phyloP scores from a whole-genome alignment of 1,140 invertebrate species.

The Dysdera silvatica region DNA sequence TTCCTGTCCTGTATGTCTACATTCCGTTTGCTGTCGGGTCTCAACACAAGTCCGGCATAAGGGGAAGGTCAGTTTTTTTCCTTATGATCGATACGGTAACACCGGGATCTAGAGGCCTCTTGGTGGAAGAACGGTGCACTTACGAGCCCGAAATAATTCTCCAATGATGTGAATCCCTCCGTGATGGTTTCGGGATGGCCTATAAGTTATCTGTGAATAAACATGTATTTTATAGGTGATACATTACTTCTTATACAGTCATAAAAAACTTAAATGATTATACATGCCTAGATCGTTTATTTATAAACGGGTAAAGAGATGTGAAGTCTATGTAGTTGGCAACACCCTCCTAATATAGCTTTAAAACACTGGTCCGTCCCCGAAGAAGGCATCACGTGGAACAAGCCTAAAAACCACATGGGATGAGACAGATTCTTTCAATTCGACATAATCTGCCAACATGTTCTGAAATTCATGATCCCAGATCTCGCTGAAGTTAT shows the following conservation, averaged over 20 bases:
- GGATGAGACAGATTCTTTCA: neutral
- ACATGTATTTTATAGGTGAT: too few species aligned
- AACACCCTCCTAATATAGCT: neutral
- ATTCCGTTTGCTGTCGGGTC: slow-evolving; percentile 3
- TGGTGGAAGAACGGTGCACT: neutral
- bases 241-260: too few species aligned
- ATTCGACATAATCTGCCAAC: neutral
- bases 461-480: neutral
- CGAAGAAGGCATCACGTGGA: slow-evolving; percentile 4
- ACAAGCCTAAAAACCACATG: neutral
- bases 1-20: slow-evolving; percentile 37
- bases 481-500: neutral
- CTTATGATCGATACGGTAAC: neutral
- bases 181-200: slow-evolving; percentile 3
- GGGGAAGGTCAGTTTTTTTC: slow-evolving; percentile 25
- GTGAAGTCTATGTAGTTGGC: slow-evolving; percentile 9
- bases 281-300: too few species aligned
- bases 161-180: neutral
- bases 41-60: slow-evolving; percentile 32
- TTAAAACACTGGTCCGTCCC: slow-evolving; percentile 5
- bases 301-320: slow-evolving; percentile 1
- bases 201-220: neutral
- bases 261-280: too few species aligned
- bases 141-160: neutral
- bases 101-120: neutral